Evolutionary conservation across 92 coral and sea anemone species (phyloP).

Genomic region (Siderastrea radians): DNA sequence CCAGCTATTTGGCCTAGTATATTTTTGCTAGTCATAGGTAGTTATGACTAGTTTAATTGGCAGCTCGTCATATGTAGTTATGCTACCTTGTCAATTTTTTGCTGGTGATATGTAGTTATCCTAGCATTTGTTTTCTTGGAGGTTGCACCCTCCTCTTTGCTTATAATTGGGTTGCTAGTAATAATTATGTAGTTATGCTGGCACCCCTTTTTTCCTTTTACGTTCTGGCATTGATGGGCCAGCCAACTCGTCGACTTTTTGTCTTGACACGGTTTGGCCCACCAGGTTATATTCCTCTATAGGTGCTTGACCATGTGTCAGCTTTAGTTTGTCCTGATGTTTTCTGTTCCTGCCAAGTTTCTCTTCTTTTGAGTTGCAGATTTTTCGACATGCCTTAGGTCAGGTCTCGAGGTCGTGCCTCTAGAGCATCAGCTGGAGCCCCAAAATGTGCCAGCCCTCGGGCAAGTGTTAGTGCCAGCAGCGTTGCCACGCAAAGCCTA

Average conservation of each 20-base stretch:
- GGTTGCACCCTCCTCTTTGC: neutral
- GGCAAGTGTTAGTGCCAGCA: neutral
- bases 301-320: neutral
- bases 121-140: neutral
- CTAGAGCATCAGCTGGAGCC: neutral
- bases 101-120: conserved; percentile 6
- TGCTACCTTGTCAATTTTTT: neutral
- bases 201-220: neutral
- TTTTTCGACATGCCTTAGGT: conserved; percentile 10
- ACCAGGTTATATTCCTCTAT: neutral
- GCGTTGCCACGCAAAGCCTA: neutral
- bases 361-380: neutral
- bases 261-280: neutral
- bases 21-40: neutral
- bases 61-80: conserved; percentile 1
- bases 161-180: neutral
- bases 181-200: neutral
- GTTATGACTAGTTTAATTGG: conserved; percentile 5
- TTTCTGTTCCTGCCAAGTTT: neutral
- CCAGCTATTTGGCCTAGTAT: neutral
- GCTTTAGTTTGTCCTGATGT: neutral
- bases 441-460: conserved; percentile 17
- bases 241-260: neutral
- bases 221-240: neutral
- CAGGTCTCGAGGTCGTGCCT: conserved; percentile 5